phyloP scores from a whole-genome alignment of 1,140 invertebrate species.

The Hesperophylax magnus region DNA sequence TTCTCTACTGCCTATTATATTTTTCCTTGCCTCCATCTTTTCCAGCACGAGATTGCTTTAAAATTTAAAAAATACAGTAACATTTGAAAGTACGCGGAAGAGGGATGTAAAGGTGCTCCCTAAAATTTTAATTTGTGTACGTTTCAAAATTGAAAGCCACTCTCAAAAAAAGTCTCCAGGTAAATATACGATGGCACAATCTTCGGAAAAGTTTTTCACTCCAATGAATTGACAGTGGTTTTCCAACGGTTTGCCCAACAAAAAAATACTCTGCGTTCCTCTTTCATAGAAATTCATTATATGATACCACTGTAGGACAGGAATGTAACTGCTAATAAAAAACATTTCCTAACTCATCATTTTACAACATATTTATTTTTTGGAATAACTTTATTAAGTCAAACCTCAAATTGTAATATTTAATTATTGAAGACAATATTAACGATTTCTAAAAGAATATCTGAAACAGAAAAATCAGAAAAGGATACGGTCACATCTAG shows the following conservation, averaged over 20 bases:
- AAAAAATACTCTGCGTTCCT: neutral
- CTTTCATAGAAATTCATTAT: neutral
- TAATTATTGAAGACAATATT: no score
- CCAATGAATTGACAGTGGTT: neutral
- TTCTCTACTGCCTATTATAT: no score
- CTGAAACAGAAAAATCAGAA: no score
- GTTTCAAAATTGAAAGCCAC: slow-evolving; percentile 42
- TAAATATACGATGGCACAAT: slow-evolving; percentile 38
- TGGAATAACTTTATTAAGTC: no score
- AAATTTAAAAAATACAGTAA: neutral
- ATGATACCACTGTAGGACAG: neutral
- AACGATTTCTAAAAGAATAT: no score
- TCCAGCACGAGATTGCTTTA: no score
- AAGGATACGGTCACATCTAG: no score
- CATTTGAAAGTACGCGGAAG: slow-evolving; percentile 10
- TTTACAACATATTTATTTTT: no score
- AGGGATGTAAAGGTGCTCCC: slow-evolving; percentile 13
- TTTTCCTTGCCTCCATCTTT: no score
- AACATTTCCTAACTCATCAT: no score
- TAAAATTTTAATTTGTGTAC: slow-evolving; percentile 45
- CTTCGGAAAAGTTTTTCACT: slow-evolving; percentile 34
- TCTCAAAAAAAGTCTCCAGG: slow-evolving; percentile 40
- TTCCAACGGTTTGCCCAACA: neutral
- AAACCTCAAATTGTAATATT: no score
- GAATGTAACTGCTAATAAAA: no score